Percentiles rank a stretch among this genome's conserved stretches.
Conservation (phyloP, 2,888 invertebrate species). For the Epiperipatus broadwayi region DNA sequence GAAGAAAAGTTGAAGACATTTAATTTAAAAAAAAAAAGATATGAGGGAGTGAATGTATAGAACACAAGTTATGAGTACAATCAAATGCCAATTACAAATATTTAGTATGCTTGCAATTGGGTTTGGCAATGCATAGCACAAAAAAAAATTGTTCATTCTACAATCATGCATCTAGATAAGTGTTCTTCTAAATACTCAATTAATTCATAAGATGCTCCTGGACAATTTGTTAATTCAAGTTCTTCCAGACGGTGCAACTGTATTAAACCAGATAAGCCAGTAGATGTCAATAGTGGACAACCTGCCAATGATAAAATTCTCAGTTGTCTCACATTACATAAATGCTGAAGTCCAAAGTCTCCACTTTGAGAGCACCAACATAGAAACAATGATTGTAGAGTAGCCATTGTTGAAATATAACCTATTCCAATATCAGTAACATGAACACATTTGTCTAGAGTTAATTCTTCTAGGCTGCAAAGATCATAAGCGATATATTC, state of each 20-base stretch:
- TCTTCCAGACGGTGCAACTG: conserved; percentile 72
- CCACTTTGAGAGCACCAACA: conserved; percentile 88
- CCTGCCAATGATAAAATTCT: conserved; percentile 78
- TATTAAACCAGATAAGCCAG: conserved; percentile 71
- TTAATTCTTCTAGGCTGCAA: conserved; percentile 74
- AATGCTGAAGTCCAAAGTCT: conserved; percentile 79
- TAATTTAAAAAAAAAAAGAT: too few relatives aligned
- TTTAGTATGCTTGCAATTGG: too few relatives aligned
- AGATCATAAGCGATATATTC: conserved; percentile 95
- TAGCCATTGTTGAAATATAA: conserved; percentile 86
- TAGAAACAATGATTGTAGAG: conserved; percentile 64
- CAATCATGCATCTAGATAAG: conserved; percentile 68
- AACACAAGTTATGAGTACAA: too few relatives aligned
- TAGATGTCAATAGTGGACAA: conserved; percentile 69
- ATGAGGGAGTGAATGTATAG: too few relatives aligned
- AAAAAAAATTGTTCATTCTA: too few relatives aligned
- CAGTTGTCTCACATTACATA: conserved; percentile 78
- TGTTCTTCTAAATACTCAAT: conserved; percentile 76
- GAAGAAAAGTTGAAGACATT: too few relatives aligned
- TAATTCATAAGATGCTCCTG: conserved; percentile 72
- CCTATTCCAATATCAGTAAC: conserved; percentile 89
- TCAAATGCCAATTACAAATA: too few relatives aligned
- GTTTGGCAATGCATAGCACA: too few relatives aligned
- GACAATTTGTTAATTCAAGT: conserved; percentile 82
- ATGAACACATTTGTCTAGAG: conserved; percentile 79